These are phyloP conservation scores for Kryptopterus vitreolus DNA, from an alignment of 2,797 vertebrate genomes.

Conservation along the genomic window DNA sequence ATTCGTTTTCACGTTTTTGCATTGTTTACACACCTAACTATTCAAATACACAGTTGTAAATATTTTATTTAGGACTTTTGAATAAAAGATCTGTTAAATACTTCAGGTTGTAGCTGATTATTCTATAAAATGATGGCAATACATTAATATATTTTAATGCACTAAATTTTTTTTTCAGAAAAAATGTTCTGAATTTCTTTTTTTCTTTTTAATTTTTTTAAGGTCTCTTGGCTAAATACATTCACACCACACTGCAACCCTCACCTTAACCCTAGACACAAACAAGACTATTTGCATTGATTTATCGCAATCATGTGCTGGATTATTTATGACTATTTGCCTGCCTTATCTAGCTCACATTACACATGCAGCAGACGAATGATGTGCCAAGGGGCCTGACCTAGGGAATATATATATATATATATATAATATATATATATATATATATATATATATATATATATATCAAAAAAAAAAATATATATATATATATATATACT, in stretches of 20 bases:
- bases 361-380: constrained; percentile 21
- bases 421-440: too few species aligned
- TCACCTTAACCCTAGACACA: neutral
- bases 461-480: too few species aligned
- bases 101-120: neutral
- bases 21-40: neutral
- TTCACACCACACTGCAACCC: neutral
- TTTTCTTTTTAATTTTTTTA: too few species aligned
- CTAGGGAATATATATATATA: neutral
- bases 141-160: neutral
- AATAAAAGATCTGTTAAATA: neutral
- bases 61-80: neutral
- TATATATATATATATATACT: too few species aligned
- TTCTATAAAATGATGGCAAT: too few species aligned
- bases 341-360: constrained; percentile 23
- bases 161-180: neutral
- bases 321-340: neutral
- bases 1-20: neutral
- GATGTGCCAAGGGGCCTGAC: neutral
- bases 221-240: constrained; percentile 5
- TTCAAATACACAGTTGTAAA: neutral
- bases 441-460: too few species aligned
- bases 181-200: neutral
- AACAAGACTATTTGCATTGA: constrained; percentile 23
- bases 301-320: constrained; percentile 21